Evolutionary conservation across 1,140 invertebrate species (phyloP).

Genomic region (Nilaparvata lugens): DNA sequence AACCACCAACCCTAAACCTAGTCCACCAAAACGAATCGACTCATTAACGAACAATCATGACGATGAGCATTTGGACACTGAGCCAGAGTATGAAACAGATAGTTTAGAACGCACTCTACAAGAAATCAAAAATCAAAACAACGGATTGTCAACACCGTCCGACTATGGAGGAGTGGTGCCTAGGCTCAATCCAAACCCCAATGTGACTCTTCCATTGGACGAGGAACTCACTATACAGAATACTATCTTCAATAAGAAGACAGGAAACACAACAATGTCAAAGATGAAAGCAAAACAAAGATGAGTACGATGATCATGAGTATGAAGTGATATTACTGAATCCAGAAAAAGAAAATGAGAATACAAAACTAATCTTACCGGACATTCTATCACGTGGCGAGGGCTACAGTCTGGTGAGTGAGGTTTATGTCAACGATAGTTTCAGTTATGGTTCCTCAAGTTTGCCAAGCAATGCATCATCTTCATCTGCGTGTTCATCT

Average conservation of each 20-base stretch:
- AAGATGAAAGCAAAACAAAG: constrained; percentile 31
- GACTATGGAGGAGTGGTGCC: constrained; percentile 44
- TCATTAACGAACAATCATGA: constrained; percentile 3
- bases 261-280: constrained; percentile 46
- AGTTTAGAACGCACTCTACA: constrained; percentile 54
- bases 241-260: constrained; percentile 48
- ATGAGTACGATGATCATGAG: constrained; percentile 28
- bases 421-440: constrained; percentile 69
- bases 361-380: constrained; percentile 36
- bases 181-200: constrained; percentile 41
- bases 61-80: background rate
- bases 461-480: constrained; percentile 24
- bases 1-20: constrained; percentile 1
- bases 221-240: constrained; percentile 69
- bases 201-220: constrained; percentile 49
- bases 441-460: constrained; percentile 56
- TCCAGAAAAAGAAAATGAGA: constrained; percentile 28
- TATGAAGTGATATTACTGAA: constrained; percentile 31
- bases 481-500: constrained; percentile 15
- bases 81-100: constrained; percentile 62
- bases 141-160: constrained; percentile 42
- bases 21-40: constrained; percentile 1
- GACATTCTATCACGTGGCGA: constrained; percentile 40
- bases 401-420: constrained; percentile 59
- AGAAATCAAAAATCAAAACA: constrained; percentile 33